Evolutionary conservation across 2,797 vertebrate species (phyloP).

Genomic region (Petrocephalus schoutedeni): DNA sequence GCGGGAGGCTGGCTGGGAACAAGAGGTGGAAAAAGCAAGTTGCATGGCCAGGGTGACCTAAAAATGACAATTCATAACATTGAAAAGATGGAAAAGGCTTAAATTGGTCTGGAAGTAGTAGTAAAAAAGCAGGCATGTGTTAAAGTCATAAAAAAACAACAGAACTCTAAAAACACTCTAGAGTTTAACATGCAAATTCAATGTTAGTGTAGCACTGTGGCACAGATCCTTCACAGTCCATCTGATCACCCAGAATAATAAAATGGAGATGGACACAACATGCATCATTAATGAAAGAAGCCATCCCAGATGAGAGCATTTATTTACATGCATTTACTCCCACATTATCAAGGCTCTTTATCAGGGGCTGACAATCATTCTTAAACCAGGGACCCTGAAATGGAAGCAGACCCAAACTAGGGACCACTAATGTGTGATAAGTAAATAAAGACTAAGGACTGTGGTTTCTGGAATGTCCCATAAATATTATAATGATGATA

Average conservation of each 20-base stretch:
- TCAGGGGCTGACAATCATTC: background rate
- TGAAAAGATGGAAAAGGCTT: conserved; percentile 57
- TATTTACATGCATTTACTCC: background rate
- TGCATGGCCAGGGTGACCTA: conserved; percentile 59
- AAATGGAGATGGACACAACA: conserved; percentile 59
- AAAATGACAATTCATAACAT: conserved; percentile 61
- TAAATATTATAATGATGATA: background rate
- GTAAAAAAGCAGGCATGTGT: conserved; percentile 55
- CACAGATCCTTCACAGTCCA: conserved; percentile 43
- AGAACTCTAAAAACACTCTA: background rate
- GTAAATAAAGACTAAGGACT: background rate
- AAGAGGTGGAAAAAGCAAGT: conserved; percentile 63
- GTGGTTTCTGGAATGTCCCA: background rate
- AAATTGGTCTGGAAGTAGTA: conserved; percentile 59
- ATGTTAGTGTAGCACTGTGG: background rate
- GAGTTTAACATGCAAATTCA: background rate
- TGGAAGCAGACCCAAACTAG: background rate
- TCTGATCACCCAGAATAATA: conserved; percentile 59
- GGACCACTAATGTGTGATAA: background rate
- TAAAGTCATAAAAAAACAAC: background rate
- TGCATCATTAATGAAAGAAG: conserved; percentile 57
- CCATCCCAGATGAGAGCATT: conserved; percentile 52
- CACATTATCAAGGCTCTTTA: background rate
- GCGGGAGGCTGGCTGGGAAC: conserved; percentile 60
- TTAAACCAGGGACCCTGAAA: background rate